Conservation (phyloP, 1,140 invertebrate genomes). For the Polypedilum vanderplanki region DNA sequence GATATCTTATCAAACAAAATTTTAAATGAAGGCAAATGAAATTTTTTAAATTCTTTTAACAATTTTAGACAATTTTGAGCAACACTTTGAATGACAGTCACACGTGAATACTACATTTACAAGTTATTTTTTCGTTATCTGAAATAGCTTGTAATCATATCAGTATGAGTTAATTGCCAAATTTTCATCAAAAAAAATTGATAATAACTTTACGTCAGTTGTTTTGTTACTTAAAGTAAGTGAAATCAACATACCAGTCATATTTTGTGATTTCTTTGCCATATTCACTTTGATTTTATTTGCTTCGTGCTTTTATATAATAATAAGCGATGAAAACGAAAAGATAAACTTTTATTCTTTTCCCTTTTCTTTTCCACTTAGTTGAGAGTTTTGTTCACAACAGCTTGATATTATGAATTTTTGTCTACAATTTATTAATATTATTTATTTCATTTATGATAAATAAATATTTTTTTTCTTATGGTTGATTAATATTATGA, state of each 20-base stretch:
- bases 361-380: neutral
- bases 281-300: neutral
- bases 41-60: too few species aligned
- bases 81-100: neutral
- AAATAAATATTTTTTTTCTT: neutral
- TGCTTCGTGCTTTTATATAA: neutral
- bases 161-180: constrained; percentile 5
- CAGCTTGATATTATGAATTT: too few species aligned
- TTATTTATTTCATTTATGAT: constrained; percentile 8
- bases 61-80: too few species aligned
- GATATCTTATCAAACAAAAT: too few species aligned
- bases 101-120: neutral
- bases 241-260: neutral
- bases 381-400: too few species aligned
- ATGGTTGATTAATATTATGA: neutral
- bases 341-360: neutral
- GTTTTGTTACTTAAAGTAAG: neutral
- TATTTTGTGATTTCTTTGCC: neutral
- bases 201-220: constrained; percentile 2
- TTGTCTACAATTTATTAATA: neutral
- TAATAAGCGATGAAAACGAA: neutral
- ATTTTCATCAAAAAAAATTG: neutral
- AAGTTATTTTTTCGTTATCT: neutral
- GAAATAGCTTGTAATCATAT: neutral
- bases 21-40: too few species aligned